phyloP scores from a whole-genome alignment of 64 coral and sea anemone genomes.

The Trachythela sp. region DNA sequence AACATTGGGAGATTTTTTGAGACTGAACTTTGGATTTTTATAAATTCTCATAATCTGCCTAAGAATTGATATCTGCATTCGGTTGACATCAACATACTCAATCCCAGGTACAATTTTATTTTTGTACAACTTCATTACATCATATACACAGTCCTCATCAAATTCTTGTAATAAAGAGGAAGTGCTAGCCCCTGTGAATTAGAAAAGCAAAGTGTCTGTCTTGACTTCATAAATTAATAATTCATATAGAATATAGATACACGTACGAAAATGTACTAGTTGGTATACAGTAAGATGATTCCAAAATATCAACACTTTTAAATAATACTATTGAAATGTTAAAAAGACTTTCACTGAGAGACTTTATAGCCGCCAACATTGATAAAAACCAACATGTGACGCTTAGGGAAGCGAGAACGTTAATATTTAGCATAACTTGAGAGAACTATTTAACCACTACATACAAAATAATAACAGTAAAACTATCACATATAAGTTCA shows the following conservation, averaged over 20 bases:
- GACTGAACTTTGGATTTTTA: not conserved
- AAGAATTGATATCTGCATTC: not conserved
- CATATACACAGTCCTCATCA: conserved; percentile 17
- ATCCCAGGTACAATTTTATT: not conserved
- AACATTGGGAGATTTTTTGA: conserved; percentile 31
- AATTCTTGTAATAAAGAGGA: not conserved
- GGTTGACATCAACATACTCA: not conserved
- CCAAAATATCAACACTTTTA: too few species aligned
- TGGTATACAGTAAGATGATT: not conserved
- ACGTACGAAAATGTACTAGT: not conserved
- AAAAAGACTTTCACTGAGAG: too few species aligned
- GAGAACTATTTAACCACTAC: too few species aligned
- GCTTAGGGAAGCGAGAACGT: too few species aligned
- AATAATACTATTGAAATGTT: too few species aligned
- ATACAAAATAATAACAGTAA: too few species aligned
- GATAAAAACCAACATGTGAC: too few species aligned
- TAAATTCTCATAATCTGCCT: not conserved
- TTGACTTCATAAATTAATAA: not conserved
- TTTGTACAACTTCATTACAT: conserved; percentile 28
- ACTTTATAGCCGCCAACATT: too few species aligned
- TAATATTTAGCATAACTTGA: too few species aligned
- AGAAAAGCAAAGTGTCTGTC: not conserved
- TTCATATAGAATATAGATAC: not conserved
- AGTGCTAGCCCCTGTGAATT: not conserved
- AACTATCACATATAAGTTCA: too few species aligned